Base-by-base conservation (phyloP, 2,797 vertebrate genomes). In the Coranthus polyacanthus region DNA sequence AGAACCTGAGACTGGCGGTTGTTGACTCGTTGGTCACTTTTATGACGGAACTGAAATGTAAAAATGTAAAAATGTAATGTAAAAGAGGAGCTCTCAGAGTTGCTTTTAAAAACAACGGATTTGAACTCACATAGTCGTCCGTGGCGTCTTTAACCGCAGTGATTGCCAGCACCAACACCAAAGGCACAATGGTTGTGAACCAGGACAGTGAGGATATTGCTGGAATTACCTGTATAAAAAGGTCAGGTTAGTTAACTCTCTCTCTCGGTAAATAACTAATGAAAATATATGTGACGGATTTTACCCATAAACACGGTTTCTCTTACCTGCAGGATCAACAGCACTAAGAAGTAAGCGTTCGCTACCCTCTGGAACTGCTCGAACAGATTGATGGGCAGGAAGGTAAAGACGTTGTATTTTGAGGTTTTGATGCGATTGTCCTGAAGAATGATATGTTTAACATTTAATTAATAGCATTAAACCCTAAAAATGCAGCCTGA, bases 341-440 rank as follows among this genome's bases (percentile, higher is more conserved):
- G 91, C 6, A 89, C 93, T 51, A 95, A 72, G 66, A 96, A 96
- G 87, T 94, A 96, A 29, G 88, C 89, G 37, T 95, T 96, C 9
- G 95, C 96, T 68, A 95, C 94, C 44, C 95, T 92, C 85, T 96
- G 95, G 79, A 96, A 95, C 86, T 97, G 96, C 86, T 97, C 96
- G 72, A 97, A 96, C 89, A 97, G 74, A 82, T 97, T 97, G 69
- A 96, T 84, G 50, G 96, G 96, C 87, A 97, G 88, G 84, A 97
- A 97, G 77, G 95, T 95, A 71, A 96, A 82, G 72, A 95, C 10
- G 75, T 92, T 96, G 88, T 96, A 96, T 71, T 96, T 96, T 34
- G 94, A 95, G 12, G 96, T 96, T 80, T 94, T 95, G 85, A 97
- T 96, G 67, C 68, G 87, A 90, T 97, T 97, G 85, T 94, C 94